A percentile compares a stretch with the other conserved stretches of the same genome.
These are phyloP conservation scores for Plebejus melissa DNA, from an alignment of 2,888 invertebrate genomes.

Conservation along the genomic window DNA sequence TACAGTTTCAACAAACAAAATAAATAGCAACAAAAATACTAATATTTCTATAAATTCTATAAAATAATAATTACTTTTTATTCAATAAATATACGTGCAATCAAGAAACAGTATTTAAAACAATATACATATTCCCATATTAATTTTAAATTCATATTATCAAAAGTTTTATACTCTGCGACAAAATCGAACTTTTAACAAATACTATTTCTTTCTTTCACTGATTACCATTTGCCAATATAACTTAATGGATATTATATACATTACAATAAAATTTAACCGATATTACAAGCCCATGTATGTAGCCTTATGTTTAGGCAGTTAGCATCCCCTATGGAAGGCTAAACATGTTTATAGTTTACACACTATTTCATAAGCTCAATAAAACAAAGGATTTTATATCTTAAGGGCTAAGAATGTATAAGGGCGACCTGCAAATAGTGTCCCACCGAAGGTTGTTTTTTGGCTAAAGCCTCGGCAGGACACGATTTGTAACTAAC, in stretches of 20 bases:
- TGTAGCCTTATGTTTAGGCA: conserved; percentile 6
- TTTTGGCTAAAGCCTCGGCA: neutral
- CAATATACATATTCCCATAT: neutral
- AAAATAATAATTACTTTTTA: conserved; percentile 14
- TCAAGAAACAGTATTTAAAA: conserved; percentile 22
- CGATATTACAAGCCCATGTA: conserved; percentile 14
- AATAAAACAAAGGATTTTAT: neutral
- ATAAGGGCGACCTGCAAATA: neutral
- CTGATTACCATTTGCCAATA: conserved; percentile 16
- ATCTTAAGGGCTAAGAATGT: neutral
- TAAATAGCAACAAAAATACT: conserved; percentile 22
- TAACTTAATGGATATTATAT: neutral
- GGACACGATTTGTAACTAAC: neutral
- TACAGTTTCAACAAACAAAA: conserved; percentile 17
- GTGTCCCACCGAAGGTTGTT: neutral
- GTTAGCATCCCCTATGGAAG: conserved; percentile 25
- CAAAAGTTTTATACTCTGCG: neutral
- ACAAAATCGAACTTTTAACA: neutral
- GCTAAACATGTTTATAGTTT: neutral
- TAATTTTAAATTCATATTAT: neutral
- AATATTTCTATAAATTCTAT: conserved; percentile 3
- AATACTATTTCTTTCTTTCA: conserved; percentile 13
- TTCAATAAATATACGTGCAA: neutral
- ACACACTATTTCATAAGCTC: neutral
- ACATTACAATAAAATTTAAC: conserved; percentile 5